These are phyloP conservation scores for Caenorhabditis sp. DNA, from an alignment of 2,888 invertebrate species.

Conservation along the genomic window DNA sequence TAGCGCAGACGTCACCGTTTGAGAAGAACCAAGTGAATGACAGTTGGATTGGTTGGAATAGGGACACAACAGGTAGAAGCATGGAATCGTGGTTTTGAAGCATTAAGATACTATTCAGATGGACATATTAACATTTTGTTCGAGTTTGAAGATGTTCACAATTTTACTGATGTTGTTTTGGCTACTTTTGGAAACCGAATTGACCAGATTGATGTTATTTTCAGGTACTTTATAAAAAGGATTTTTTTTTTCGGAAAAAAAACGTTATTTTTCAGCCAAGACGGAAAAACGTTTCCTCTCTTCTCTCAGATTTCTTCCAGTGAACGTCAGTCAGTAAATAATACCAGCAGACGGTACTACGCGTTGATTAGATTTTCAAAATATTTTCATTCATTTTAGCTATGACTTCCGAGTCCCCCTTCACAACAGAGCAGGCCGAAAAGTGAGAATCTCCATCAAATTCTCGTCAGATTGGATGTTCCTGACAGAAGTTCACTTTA, in stretches of 20 bases:
- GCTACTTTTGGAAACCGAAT: constrained; percentile 92
- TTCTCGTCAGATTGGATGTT: constrained; percentile 93
- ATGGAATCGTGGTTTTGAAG: too few species aligned
- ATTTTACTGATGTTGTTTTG: constrained; percentile 91
- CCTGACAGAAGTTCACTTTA: constrained; percentile 92
- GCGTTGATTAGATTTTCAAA: neutral
- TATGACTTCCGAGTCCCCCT: constrained; percentile 75
- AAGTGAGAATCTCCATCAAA: constrained; percentile 80
- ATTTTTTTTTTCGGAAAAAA: neutral
- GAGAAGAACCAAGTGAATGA: constrained; percentile 65
- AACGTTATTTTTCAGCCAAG: constrained; percentile 59
- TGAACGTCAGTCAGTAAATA: constrained; percentile 60
- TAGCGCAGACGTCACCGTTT: constrained; percentile 70
- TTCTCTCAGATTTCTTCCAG: constrained; percentile 72
- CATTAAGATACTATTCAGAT: too few species aligned
- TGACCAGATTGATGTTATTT: constrained; percentile 87
- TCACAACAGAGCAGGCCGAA: constrained; percentile 65
- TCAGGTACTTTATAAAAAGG: constrained; percentile 18
- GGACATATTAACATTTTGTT: constrained; percentile 88
- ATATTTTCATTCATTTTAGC: constrained; percentile 29
- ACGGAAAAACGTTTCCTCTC: constrained; percentile 68
- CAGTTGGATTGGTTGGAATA: constrained; percentile 92
- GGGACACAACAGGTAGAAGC: constrained; percentile 87
- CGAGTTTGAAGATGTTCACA: constrained; percentile 92
- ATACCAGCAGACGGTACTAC: constrained; percentile 62